These are phyloP conservation scores for Eulacestoma nigropectus DNA, from an alignment of 2,113 vertebrate species.

Conservation along the genomic window DNA sequence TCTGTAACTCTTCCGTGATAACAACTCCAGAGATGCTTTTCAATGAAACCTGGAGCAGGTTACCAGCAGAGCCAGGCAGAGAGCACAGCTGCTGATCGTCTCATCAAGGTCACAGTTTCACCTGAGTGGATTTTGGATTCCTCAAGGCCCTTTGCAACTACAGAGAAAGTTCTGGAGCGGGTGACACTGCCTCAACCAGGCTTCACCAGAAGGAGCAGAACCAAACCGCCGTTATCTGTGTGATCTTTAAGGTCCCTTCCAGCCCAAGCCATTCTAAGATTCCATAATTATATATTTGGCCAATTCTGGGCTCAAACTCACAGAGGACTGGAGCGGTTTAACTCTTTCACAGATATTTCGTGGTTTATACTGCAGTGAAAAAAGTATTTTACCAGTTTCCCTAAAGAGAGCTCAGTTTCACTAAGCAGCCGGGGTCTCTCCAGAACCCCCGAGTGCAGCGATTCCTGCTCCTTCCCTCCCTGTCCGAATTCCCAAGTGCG, in stretches of 20 bases:
- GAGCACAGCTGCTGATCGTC: background rate
- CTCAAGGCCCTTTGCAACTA: background rate
- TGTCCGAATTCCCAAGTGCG: rapidly evolving
- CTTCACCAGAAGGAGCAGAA: background rate
- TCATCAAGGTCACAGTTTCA: background rate
- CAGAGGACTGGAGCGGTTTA: background rate
- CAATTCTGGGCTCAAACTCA: background rate
- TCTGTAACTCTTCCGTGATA: background rate
- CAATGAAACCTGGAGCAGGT: background rate
- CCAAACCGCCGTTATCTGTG: background rate
- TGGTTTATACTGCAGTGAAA: background rate
- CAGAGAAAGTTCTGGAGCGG: background rate
- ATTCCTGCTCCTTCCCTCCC: background rate
- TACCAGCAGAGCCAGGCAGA: background rate
- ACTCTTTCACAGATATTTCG: background rate
- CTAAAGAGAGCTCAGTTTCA: background rate
- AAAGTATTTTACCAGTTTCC: background rate
- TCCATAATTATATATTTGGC: background rate
- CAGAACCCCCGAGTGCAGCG: background rate
- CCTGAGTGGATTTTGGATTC: background rate
- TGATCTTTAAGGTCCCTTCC: background rate
- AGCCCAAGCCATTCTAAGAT: background rate
- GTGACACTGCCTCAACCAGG: background rate
- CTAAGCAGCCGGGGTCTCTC: background rate
- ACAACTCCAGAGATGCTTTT: background rate